A percentile compares a stretch with the other conserved stretches of the same genome.
These are phyloP conservation scores for Oophaga pumilio DNA, from an alignment of 2,113 vertebrate species.

Conservation along the genomic window DNA sequence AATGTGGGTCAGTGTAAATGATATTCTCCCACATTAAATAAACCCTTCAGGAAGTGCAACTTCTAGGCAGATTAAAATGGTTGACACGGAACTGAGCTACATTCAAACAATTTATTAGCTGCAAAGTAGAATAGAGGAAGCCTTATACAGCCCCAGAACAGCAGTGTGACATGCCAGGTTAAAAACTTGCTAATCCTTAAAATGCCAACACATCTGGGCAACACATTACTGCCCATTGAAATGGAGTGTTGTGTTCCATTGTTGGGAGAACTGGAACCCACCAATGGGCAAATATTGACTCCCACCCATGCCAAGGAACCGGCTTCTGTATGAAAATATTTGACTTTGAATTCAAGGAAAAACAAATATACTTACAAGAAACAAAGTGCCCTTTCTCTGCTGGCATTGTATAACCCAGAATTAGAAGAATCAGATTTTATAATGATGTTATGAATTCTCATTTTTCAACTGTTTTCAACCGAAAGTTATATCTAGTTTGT, in stretches of 20 bases:
- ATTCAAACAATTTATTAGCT: constrained; percentile 22
- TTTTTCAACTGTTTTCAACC: neutral
- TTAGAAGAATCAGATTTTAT: neutral
- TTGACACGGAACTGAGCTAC: neutral
- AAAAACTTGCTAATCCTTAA: constrained; percentile 33
- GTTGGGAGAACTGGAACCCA: constrained; percentile 29
- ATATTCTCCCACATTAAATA: constrained; percentile 18
- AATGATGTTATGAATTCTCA: neutral
- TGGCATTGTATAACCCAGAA: constrained; percentile 1
- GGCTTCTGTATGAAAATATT: constrained; percentile 33
- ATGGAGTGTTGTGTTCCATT: constrained; percentile 39
- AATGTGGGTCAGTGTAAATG: constrained; percentile 5
- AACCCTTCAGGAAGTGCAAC: constrained; percentile 24
- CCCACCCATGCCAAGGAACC: constrained; percentile 33
- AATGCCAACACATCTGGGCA: constrained; percentile 41
- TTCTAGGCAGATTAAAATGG: constrained; percentile 9
- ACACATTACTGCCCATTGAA: constrained; percentile 46
- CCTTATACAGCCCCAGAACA: constrained; percentile 9
- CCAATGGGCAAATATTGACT: constrained; percentile 38
- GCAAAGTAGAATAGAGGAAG: constrained; percentile 8
- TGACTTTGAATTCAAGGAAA: constrained; percentile 35
- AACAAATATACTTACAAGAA: constrained; percentile 33
- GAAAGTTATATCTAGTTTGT: neutral
- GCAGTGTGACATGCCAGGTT: constrained; percentile 13
- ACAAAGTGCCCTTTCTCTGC: constrained; percentile 22